Evolutionary conservation across 92 coral and sea anemone species (phyloP).

Genomic region (Zoanthus sansibaricus): DNA sequence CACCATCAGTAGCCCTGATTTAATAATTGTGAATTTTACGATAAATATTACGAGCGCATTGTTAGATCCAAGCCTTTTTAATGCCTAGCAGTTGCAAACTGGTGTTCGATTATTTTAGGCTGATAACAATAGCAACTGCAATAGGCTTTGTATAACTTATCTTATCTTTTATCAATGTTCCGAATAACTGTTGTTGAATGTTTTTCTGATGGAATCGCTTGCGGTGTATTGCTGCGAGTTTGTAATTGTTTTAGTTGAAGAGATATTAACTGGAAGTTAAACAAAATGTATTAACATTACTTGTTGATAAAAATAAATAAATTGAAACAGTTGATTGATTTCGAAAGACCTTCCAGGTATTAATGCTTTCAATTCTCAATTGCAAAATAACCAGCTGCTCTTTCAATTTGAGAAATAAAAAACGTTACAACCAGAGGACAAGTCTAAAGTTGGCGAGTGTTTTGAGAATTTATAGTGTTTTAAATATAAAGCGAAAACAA

Average conservation of each 20-base stretch:
- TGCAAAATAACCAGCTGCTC: background rate
- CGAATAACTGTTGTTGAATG: constrained; percentile 28
- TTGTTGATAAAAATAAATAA: background rate
- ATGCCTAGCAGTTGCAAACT: background rate
- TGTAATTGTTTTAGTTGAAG: background rate
- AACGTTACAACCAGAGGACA: background rate
- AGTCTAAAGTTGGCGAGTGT: background rate
- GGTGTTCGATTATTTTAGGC: constrained; percentile 7
- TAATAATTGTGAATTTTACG: too few species aligned
- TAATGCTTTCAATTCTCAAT: background rate
- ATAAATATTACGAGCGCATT: background rate
- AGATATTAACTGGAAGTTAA: constrained; percentile 15
- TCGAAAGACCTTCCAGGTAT: background rate
- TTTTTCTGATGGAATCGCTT: background rate
- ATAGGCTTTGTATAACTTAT: constrained; percentile 14
- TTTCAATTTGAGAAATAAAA: background rate
- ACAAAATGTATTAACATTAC: background rate
- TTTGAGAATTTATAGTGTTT: background rate
- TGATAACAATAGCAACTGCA: constrained; percentile 1
- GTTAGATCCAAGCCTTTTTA: background rate
- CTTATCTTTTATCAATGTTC: constrained; percentile 16
- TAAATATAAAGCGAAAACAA: background rate
- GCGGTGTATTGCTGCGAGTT: background rate
- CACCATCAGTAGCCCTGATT: background rate
- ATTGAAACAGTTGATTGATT: constrained; percentile 10